Evolutionary conservation across 2,888 invertebrate genomes (phyloP), one percentile per base, ranked within the genome.

Genomic region (Sepioteuthis lessoniana): DNA sequence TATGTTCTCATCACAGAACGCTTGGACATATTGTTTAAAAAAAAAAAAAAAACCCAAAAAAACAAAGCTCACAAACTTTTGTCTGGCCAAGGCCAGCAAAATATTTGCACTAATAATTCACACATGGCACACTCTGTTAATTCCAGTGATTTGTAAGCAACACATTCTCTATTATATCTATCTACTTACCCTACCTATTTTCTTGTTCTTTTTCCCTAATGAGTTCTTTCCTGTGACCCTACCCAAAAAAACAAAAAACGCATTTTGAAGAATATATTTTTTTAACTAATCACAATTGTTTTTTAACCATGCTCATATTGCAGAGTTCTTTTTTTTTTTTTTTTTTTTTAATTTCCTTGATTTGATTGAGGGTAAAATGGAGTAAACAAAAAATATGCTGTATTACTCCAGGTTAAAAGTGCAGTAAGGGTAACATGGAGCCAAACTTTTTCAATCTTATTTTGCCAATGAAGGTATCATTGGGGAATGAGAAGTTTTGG

Each of bases 161-260:
- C 76, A 76, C n/a, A n/a, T 76, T 35, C n/a, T n/a, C 76, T 76
- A 76, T n/a, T 93, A 93, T 90, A 76, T 93, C 31, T 76, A 76
- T 93, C 13, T 93, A 38, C 19, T 35, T 76, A 93, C 35, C 1
- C 25, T n/a, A 31, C 10, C 76, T n/a, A n/a, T 16, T 16, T 13
- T n/a, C 4, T 31, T 31, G 2, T 25, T 31, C 31, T 31, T 31
- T 76, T n/a, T 76, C 76, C 2, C n/a, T 76, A 76, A 76, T 76
- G 76, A 16, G 16, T 76, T 76, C n/a, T n/a, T 35, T 35, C 76
- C 35, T n/a, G 10, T n/a, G 76, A 25, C n/a, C n/a, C n/a, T n/a
- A 0, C 35, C n/a, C n/a, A n/a, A 35, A 31, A 28, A 1, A 60
- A 60, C n/a, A 10, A n/a, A 76, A 76, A 76, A 37, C 4, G n/a